Evolutionary conservation across 1,140 invertebrate genomes (phyloP).

Genomic region (Orchestia grillus): DNA sequence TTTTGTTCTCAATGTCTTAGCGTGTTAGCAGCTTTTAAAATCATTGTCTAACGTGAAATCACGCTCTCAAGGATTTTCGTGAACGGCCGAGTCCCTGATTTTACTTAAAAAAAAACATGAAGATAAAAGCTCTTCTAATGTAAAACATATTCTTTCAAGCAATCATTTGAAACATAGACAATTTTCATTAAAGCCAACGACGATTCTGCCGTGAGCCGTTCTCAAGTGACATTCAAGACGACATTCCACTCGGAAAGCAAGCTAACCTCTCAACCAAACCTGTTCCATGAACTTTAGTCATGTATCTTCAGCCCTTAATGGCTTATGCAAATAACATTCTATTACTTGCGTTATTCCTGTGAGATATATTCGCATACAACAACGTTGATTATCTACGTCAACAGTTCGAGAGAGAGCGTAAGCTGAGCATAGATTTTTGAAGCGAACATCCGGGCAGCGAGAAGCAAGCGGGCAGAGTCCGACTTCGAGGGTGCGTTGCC

Average conservation of each 20-base stretch:
- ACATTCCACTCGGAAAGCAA: conserved; percentile 51
- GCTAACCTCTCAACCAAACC: conserved; percentile 43
- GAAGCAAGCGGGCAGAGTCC: not conserved
- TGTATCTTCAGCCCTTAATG: not conserved
- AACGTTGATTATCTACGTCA: not conserved
- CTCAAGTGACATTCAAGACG: conserved; percentile 53
- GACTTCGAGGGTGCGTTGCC: conserved; percentile 49
- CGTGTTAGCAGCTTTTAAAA: not conserved
- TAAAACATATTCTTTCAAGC: not conserved
- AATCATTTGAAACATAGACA: not conserved
- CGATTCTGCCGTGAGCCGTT: conserved; percentile 31
- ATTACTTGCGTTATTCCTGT: not conserved
- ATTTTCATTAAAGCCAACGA: not conserved
- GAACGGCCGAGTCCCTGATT: not conserved
- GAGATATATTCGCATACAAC: not conserved
- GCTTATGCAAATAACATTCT: not conserved
- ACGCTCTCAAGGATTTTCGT: not conserved
- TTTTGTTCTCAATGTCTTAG: not conserved
- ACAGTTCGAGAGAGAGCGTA: not conserved
- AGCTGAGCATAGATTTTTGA: not conserved
- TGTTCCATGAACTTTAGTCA: conserved; percentile 38
- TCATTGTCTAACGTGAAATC: not conserved
- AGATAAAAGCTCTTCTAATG: not conserved
- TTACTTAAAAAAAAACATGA: not conserved
- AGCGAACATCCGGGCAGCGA: conserved; percentile 39